These are phyloP conservation scores for Cirrhinus mrigala DNA, from an alignment of 2,797 vertebrate species.

Conservation along the genomic window DNA sequence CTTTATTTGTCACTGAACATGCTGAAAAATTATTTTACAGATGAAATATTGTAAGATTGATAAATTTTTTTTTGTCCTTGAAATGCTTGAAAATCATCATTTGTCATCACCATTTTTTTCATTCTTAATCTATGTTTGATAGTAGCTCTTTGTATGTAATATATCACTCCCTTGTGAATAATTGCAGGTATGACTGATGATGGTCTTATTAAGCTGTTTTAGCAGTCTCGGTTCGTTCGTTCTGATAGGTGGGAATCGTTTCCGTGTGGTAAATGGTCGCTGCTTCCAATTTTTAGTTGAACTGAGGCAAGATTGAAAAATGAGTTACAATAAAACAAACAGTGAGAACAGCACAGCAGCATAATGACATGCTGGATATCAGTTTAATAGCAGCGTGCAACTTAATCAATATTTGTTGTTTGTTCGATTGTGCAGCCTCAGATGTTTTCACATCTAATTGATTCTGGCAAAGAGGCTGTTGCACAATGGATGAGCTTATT, in stretches of 20 bases:
- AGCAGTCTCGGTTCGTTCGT: conserved; percentile 51
- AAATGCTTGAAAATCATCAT: conserved; percentile 7
- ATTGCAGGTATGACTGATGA: conserved; percentile 42
- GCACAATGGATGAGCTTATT: conserved; percentile 10
- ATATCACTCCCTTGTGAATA: conserved; percentile 34
- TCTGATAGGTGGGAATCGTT: conserved; percentile 46
- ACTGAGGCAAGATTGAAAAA: conserved; percentile 30
- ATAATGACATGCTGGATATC: conserved; percentile 35
- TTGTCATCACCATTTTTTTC: not conserved
- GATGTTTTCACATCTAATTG: conserved; percentile 36
- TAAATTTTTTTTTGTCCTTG: not conserved
- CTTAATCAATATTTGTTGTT: conserved; percentile 42
- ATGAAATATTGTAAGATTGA: not conserved
- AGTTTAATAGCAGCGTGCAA: conserved; percentile 21
- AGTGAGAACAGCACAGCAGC: conserved; percentile 13
- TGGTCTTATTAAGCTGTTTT: conserved; percentile 42
- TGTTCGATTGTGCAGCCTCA: conserved; percentile 19
- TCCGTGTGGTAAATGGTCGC: conserved; percentile 49
- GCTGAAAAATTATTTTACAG: not conserved
- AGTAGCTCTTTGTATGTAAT: not conserved
- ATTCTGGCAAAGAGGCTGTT: conserved; percentile 23
- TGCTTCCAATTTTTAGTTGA: conserved; percentile 39
- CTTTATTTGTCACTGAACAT: not conserved
- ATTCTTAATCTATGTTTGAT: conserved; percentile 23
- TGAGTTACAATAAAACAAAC: conserved; percentile 39